phyloP scores from a whole-genome alignment of 2,113 vertebrate genomes.

The Bufo gargarizans region DNA sequence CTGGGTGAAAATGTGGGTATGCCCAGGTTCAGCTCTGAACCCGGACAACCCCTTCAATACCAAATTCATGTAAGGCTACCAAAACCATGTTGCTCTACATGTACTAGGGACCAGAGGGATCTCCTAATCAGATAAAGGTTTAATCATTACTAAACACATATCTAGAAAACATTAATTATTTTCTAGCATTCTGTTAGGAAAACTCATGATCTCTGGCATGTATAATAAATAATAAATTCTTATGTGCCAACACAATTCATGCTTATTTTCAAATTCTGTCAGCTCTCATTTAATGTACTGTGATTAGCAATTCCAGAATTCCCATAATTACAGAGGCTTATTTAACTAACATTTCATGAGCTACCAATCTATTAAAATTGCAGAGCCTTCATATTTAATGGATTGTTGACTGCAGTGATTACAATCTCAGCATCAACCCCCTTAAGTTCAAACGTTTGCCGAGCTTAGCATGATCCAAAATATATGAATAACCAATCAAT shows the following conservation, averaged over 20 bases:
- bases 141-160: constrained; percentile 13
- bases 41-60: too few species aligned
- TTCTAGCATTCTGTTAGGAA: neutral
- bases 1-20: too few species aligned
- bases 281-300: constrained; percentile 44
- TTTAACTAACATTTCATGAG: constrained; percentile 45
- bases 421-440: constrained; percentile 26
- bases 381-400: constrained; percentile 48
- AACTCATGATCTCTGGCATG: constrained; percentile 15
- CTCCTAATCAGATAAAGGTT: constrained; percentile 5
- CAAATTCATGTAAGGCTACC: too few species aligned
- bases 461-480: constrained; percentile 5
- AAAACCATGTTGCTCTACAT: neutral
- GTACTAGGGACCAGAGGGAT: neutral
- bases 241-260: constrained; percentile 38
- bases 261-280: constrained; percentile 40
- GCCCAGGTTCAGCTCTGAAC: too few species aligned
- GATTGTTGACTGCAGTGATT: constrained; percentile 40
- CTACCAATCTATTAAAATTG: constrained; percentile 42
- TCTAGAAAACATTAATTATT: constrained; percentile 11
- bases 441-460: constrained; percentile 15
- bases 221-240: constrained; percentile 37
- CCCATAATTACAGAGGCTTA: constrained; percentile 43
- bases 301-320: constrained; percentile 45
- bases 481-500: constrained; percentile 28